phyloP scores from a whole-genome alignment of 1,140 invertebrate genomes.

The Caenorhabditis inopinata region DNA sequence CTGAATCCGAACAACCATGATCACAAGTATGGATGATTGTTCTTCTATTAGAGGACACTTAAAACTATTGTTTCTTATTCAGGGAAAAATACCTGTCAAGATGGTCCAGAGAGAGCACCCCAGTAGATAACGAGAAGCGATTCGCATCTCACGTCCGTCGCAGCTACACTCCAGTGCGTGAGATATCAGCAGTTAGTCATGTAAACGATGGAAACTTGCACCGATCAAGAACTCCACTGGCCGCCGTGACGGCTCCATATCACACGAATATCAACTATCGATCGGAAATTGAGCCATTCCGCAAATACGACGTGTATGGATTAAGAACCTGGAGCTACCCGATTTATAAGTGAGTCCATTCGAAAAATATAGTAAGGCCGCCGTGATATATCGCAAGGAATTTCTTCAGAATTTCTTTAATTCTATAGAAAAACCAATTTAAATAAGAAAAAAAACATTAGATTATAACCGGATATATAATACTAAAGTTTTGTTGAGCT shows the following conservation, averaged over 20 bases:
- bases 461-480: too few relatives aligned
- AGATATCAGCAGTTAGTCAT: slow-evolving; percentile 36
- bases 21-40: too few relatives aligned
- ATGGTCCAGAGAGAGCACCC: slow-evolving; percentile 52
- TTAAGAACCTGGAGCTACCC: slow-evolving; percentile 52
- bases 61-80: not conserved
- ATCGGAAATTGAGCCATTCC: slow-evolving; percentile 40
- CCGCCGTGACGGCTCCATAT: slow-evolving; percentile 45
- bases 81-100: slow-evolving; percentile 52
- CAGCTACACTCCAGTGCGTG: slow-evolving; percentile 48
- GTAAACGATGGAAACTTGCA: not conserved
- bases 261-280: slow-evolving; percentile 50
- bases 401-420: too few relatives aligned
- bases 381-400: too few relatives aligned
- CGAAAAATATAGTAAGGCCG: too few relatives aligned
- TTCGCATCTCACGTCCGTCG: slow-evolving; percentile 44
- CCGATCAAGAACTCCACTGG: slow-evolving; percentile 47
- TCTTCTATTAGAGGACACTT: too few relatives aligned
- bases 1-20: too few relatives aligned
- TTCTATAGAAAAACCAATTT: too few relatives aligned
- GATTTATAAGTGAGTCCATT: slow-evolving; percentile 52
- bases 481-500: too few relatives aligned
- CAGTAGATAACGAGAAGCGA: slow-evolving; percentile 37
- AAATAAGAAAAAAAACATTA: too few relatives aligned
- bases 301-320: slow-evolving; percentile 52